phyloP scores from a whole-genome alignment of 2,888 invertebrate species.

The Caenorhabditis zanzibari region DNA sequence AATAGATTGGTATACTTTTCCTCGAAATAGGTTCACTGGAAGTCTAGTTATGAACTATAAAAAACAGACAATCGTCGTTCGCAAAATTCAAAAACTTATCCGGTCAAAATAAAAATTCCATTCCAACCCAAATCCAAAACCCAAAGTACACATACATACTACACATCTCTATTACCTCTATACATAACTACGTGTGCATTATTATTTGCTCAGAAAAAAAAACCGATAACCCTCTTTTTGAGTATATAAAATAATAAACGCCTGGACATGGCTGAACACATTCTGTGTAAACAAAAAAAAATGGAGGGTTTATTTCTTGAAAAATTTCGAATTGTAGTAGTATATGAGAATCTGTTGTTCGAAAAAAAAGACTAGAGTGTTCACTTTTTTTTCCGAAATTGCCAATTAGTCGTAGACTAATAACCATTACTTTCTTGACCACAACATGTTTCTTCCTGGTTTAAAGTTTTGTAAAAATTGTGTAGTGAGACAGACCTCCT shows the following conservation, averaged over 20 bases:
- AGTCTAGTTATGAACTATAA: no score
- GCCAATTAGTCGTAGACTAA: slow-evolving; percentile 21
- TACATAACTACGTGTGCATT: slow-evolving; percentile 20
- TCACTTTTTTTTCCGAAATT: neutral
- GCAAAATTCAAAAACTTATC: no score
- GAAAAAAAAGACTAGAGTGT: neutral
- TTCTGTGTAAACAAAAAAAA: slow-evolving; percentile 33
- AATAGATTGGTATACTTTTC: no score
- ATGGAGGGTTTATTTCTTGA: neutral
- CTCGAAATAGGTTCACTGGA: no score
- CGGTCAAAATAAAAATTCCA: no score
- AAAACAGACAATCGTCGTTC: no score
- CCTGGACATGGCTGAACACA: slow-evolving; percentile 12
- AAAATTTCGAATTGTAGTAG: neutral
- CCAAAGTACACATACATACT: neutral
- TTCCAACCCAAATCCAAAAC: no score
- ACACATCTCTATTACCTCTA: slow-evolving; percentile 11
- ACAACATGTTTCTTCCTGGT: neutral
- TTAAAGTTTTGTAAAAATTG: neutral
- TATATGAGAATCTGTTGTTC: neutral
- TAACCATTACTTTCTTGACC: neutral
- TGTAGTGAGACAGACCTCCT: neutral
- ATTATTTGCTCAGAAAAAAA: slow-evolving; percentile 42
- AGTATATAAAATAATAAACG: slow-evolving; percentile 1
- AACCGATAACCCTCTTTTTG: slow-evolving; percentile 22